Base-by-base conservation (phyloP, 2,797 vertebrate species). In the Micrastur ruficollis region DNA sequence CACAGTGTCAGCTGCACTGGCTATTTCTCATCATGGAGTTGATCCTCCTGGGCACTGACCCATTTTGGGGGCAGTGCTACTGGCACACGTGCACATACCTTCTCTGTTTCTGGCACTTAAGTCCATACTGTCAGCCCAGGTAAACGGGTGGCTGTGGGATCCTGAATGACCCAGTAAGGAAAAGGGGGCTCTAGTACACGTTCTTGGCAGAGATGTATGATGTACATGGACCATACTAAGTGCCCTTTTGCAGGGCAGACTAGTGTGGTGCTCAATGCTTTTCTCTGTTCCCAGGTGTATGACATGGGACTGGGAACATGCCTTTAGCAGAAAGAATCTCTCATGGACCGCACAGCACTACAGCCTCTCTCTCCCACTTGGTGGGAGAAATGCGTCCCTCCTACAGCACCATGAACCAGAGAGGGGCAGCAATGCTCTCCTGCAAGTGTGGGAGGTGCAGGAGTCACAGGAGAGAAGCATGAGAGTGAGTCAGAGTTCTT, bases 1-100 rank as follows among this genome's bases (percentile, higher is more conserved):
- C 74, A 52, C 55, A 59, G 21, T 78, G 27, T 71, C 76, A 68
- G 44, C 15, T 89, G 27, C 42, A 8, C 17, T 44, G 55, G 17
- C 34, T 89, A 3, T 40, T 55, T 82, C 38, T 91, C n/a, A 8
- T 34, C 31, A n/a, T 50, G 44, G 50, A 85, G 27, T 15, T 59
- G 52, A 21, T 70, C 13, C 19, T 67, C 1, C 1, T 42, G 36
- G 32, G n/a, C 29, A 29, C 59, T 56, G 75, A 44, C 22, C 17
- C 19, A 2, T 13, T 58, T 2, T 14, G 26, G 8, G 32, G 34
- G 14, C 63, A n/a, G 36, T 14, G 42, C n/a, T 71, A 29, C 53
- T 53, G 42, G 31, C 79, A 55, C 27, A 67, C 0, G 0, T 47
- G 31, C 2, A 1, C 32, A 23, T 56, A 31, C 2, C 20, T 32